These are phyloP conservation scores for Sceloporus tristichus DNA, from an alignment of 2,113 vertebrate species.

Conservation along the genomic window DNA sequence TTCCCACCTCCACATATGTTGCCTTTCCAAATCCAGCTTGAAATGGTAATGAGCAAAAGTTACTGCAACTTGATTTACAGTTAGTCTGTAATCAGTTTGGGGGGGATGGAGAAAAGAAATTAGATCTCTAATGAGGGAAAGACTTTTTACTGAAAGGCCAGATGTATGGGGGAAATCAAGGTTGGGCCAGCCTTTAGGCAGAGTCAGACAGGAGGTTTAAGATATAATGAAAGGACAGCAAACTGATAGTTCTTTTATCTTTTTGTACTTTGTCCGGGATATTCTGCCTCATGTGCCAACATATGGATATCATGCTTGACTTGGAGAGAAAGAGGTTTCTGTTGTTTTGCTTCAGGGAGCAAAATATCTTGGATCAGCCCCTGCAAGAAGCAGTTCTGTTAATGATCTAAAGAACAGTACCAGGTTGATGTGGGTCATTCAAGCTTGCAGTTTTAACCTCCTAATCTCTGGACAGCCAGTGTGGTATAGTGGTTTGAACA, in stretches of 20 bases:
- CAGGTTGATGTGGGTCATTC: not conserved
- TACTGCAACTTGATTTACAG: slow-evolving; percentile 8
- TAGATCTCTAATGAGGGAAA: not conserved
- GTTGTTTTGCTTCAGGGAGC: too few species aligned
- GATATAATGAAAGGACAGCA: too few species aligned
- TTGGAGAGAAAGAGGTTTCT: too few species aligned
- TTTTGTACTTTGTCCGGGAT: too few species aligned
- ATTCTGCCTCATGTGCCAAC: too few species aligned
- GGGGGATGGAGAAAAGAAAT: not conserved
- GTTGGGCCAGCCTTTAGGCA: too few species aligned
- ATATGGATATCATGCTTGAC: not conserved
- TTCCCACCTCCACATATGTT: not conserved
- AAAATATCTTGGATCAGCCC: too few species aligned
- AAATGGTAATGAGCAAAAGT: not conserved
- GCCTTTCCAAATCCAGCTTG: not conserved
- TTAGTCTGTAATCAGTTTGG: not conserved
- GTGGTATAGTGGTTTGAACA: too few species aligned
- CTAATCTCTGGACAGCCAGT: not conserved
- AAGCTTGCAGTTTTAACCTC: not conserved
- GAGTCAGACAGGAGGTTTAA: too few species aligned
- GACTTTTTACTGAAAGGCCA: not conserved
- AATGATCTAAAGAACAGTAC: too few species aligned
- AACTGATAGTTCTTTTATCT: too few species aligned
- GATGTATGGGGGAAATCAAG: not conserved
- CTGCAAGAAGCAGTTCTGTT: too few species aligned